These are phyloP conservation scores for Drosophila ficusphila DNA, from an alignment of 1,140 invertebrate species.

Conservation along the genomic window DNA sequence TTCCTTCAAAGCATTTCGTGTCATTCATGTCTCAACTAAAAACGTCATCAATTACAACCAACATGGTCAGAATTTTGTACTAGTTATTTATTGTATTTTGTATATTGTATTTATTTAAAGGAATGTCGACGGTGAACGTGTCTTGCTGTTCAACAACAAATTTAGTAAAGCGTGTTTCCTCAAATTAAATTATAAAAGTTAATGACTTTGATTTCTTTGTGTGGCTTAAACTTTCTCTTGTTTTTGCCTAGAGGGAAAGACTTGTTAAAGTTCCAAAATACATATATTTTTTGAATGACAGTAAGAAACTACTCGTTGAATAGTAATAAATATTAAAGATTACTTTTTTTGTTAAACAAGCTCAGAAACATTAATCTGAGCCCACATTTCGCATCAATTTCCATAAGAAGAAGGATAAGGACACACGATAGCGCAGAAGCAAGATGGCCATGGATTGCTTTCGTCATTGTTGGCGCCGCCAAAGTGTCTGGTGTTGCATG, in stretches of 20 bases:
- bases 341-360: background rate
- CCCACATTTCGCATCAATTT: constrained; percentile 13
- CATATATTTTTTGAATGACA: too few species aligned
- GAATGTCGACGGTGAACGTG: constrained; percentile 21
- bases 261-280: too few species aligned
- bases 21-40: constrained; percentile 36
- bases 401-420: background rate
- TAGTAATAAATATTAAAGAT: too few species aligned
- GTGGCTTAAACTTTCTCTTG: too few species aligned
- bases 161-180: constrained; percentile 56
- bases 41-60: constrained; percentile 31
- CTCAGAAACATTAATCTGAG: constrained; percentile 1
- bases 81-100: constrained; percentile 74
- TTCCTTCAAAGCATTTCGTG: constrained; percentile 54
- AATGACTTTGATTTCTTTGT: too few species aligned
- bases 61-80: constrained; percentile 35
- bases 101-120: constrained; percentile 60
- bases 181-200: background rate
- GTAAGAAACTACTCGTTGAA: too few species aligned
- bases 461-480: constrained; percentile 54
- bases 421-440: constrained; percentile 20
- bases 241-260: too few species aligned
- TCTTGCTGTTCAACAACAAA: constrained; percentile 30
- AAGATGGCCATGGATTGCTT: constrained; percentile 34
- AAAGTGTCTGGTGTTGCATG: constrained; percentile 60